These are phyloP conservation scores for Solen grandis DNA, from an alignment of 1,140 invertebrate genomes.

Conservation along the genomic window DNA sequence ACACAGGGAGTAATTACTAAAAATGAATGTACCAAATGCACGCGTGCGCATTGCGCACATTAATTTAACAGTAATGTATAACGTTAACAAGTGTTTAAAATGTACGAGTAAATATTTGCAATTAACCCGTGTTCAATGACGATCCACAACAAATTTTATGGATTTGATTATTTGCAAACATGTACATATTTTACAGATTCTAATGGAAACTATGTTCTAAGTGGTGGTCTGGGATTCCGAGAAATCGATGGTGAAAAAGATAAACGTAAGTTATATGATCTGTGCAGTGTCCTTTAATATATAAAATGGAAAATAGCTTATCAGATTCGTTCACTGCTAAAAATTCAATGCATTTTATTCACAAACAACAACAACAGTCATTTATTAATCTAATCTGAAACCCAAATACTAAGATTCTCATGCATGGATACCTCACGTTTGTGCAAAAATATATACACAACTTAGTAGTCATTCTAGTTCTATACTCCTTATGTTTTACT, in stretches of 20 bases:
- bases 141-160: too few species aligned
- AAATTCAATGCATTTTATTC: background rate
- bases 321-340: background rate
- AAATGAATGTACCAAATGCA: too few species aligned
- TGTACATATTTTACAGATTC: too few species aligned
- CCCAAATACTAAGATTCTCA: background rate
- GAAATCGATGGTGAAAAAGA: background rate
- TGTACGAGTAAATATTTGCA: too few species aligned
- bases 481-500: background rate
- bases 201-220: too few species aligned
- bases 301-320: background rate
- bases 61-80: too few species aligned
- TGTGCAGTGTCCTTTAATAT: background rate
- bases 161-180: too few species aligned
- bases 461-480: background rate
- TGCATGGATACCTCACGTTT: background rate
- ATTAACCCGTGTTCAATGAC: too few species aligned
- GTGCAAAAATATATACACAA: background rate
- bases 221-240: constrained; percentile 65
- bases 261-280: background rate
- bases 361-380: background rate
- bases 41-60: too few species aligned
- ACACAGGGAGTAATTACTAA: too few species aligned
- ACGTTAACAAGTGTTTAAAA: too few species aligned
- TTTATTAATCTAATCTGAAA: background rate